Percentiles rank a stretch among this genome's conserved stretches.
These are phyloP conservation scores for Aphelenchoides avenae DNA, from an alignment of 1,140 invertebrate genomes.

Conservation along the genomic window DNA sequence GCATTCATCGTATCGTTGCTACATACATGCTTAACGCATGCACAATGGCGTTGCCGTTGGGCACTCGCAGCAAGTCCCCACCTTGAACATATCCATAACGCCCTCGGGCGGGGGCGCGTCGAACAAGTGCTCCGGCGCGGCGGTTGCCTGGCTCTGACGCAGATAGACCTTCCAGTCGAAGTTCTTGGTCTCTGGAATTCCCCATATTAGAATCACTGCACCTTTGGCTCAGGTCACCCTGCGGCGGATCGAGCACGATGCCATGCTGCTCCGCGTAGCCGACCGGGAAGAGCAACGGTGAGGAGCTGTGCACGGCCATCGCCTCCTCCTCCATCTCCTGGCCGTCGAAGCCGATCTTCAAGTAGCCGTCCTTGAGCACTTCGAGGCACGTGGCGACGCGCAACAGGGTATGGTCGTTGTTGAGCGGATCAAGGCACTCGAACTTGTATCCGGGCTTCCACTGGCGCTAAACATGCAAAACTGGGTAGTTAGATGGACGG, in stretches of 20 bases:
- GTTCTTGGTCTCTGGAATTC: constrained; percentile 15
- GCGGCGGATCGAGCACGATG: constrained; percentile 17
- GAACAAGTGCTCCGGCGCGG: constrained; percentile 19
- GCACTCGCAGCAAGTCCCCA: too few relatives aligned
- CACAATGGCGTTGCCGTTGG: too few relatives aligned
- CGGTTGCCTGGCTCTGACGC: constrained; percentile 21
- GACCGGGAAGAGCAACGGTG: constrained; percentile 27
- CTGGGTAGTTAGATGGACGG: too few relatives aligned
- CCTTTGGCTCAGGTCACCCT: constrained; percentile 6
- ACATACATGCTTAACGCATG: too few relatives aligned
- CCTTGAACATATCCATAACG: constrained; percentile 24
- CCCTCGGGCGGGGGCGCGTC: constrained; percentile 13
- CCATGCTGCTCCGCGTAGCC: constrained; percentile 19
- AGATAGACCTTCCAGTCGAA: constrained; percentile 29
- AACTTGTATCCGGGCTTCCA: too few relatives aligned
- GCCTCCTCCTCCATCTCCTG: constrained; percentile 38
- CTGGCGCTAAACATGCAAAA: too few relatives aligned
- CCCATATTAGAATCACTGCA: background rate
- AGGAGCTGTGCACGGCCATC: constrained; percentile 24
- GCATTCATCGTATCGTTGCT: too few relatives aligned
- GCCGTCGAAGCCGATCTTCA: constrained; percentile 45
- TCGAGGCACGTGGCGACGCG: constrained; percentile 34
- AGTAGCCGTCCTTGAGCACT: constrained; percentile 31
- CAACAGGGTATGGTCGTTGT: constrained; percentile 20
- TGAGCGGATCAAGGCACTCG: constrained; percentile 43